phyloP scores from a whole-genome alignment of 2,797 vertebrate species.

The Todus mexicanus region DNA sequence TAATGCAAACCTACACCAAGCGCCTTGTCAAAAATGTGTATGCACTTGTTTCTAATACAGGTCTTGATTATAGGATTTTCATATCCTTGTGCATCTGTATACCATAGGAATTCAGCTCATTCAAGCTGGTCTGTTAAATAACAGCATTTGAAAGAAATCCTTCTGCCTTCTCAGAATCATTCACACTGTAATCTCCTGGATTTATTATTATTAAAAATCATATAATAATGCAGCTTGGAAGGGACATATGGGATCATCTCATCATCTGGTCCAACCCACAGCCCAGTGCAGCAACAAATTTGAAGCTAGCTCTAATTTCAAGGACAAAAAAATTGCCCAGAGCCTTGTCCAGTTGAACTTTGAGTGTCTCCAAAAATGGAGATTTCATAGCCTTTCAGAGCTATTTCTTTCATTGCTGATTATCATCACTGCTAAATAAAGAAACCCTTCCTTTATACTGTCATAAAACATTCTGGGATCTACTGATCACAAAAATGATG shows the following conservation, averaged over 20 bases:
- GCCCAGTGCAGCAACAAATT: background rate
- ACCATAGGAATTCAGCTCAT: slow-evolving; percentile 9
- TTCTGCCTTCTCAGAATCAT: background rate
- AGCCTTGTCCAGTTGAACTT: background rate
- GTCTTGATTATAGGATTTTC: slow-evolving; percentile 15
- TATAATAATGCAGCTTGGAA: background rate
- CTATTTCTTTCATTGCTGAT: background rate
- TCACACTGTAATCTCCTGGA: background rate
- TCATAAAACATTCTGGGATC: background rate
- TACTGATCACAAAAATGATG: background rate
- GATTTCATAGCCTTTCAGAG: background rate
- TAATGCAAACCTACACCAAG: background rate
- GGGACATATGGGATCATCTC: background rate
- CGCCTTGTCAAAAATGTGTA: background rate
- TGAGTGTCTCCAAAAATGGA: background rate
- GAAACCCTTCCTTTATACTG: background rate
- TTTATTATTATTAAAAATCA: background rate
- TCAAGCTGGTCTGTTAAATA: slow-evolving; percentile 8
- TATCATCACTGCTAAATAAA: background rate
- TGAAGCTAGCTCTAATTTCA: background rate
- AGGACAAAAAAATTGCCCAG: background rate
- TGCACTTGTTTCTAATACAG: background rate
- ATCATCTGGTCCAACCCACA: background rate
- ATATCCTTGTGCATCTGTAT: background rate
- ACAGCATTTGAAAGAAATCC: background rate